Evolutionary conservation across 2,888 invertebrate genomes (phyloP).

Genomic region (Meteorus cinctellus): DNA sequence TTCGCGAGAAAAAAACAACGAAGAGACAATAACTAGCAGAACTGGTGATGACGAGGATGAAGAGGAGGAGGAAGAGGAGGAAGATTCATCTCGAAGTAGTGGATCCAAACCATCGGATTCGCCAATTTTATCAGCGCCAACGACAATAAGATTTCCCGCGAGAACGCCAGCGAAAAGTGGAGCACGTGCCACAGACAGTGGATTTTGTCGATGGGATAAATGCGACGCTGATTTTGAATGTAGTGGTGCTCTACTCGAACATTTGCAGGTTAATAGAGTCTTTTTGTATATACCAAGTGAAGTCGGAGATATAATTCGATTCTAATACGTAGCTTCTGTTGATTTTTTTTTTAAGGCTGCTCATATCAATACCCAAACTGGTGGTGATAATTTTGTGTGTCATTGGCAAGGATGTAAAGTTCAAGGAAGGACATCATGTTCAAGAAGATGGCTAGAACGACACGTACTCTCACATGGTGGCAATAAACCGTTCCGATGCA

Average conservation of each 20-base stretch:
- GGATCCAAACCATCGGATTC: constrained; percentile 74
- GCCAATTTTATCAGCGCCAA: constrained; percentile 87
- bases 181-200: constrained; percentile 72
- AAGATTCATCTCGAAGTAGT: constrained; percentile 66
- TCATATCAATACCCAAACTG: constrained; percentile 90
- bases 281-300: not conserved
- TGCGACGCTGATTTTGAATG: constrained; percentile 86
- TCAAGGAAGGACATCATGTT: constrained; percentile 92
- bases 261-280: constrained; percentile 83
- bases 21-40: constrained; percentile 40
- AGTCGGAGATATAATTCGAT: not conserved
- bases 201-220: constrained; percentile 87
- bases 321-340: not conserved
- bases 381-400: constrained; percentile 89
- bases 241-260: constrained; percentile 88
- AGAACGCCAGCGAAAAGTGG: constrained; percentile 67
- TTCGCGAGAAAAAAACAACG: constrained; percentile 40
- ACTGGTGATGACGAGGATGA: constrained; percentile 55
- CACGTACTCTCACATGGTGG: constrained; percentile 93
- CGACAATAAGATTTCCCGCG: constrained; percentile 86
- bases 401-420: constrained; percentile 97
- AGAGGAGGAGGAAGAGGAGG: constrained; percentile 67
- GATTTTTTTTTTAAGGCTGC: constrained; percentile 75
- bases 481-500: constrained; percentile 95
- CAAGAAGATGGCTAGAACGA: constrained; percentile 93